Base-by-base conservation (phyloP, 2,113 vertebrate species). In the Sula dactylatra region DNA sequence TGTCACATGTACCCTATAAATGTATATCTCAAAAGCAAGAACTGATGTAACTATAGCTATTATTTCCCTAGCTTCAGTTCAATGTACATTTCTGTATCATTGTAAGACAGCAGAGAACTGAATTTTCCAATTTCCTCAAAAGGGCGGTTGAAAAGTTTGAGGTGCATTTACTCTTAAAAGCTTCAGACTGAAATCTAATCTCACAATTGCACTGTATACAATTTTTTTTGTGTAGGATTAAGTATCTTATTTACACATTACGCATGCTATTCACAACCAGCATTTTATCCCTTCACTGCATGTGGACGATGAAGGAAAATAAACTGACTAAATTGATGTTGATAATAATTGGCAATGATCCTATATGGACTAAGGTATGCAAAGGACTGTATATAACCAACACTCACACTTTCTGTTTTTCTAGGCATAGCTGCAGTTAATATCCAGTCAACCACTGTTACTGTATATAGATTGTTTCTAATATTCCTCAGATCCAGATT, bases 401-500 rank as follows among this genome's bases (percentile, higher is more conserved):
- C 85, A 90, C 49, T 89, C 92, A 95, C 44, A 89, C 34, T 90
- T 97, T 77, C 86, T 83, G 65, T 98, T 97, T 98, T 96, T 97
- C 26, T 78, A 94, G 94, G 92, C 88, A 95, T 73, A 97, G 92
- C 72, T 97, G 79, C 86, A 90, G 64, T 93, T 97, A 97, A 96
- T 90, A 96, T 64, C 95, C 93, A 98, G 93, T 91, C 94, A 98
- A 96, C 83, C 94, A 82, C 94, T 97, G 86, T 90, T 86, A 70
- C 11, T 61, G 6, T 38, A 89, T 73, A 92, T 49, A 52, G 70
- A 88, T 54, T 80, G 58, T 76, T 89, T 96, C 85, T 96, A 95
- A 97, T 91, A 93, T 97, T 98, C 96, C 88, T 97, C 88, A 97
- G 62, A 97, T 84, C 81, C 62, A 84, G 79, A 96, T 97, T 84